These are phyloP conservation scores for Sinodicranocentrus sp. DNA, from an alignment of 2,888 invertebrate genomes.

Conservation along the genomic window DNA sequence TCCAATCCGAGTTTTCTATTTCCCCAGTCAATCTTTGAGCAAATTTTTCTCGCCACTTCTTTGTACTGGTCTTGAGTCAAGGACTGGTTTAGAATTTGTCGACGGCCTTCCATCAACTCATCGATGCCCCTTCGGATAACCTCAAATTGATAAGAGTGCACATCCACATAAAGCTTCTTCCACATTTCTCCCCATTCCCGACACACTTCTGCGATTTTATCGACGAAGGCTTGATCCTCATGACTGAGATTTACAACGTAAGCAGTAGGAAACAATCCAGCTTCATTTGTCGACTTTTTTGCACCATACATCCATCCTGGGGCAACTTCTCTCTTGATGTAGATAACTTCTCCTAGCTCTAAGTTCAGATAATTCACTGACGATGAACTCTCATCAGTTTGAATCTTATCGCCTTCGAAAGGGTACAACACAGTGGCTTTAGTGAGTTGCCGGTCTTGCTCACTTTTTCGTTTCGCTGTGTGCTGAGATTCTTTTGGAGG, in stretches of 20 bases:
- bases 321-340: constrained; percentile 90
- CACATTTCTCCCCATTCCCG: constrained; percentile 96
- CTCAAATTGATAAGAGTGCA: constrained; percentile 71
- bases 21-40: constrained; percentile 97
- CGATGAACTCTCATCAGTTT: neutral
- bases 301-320: constrained; percentile 64
- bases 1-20: constrained; percentile 95
- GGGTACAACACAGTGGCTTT: constrained; percentile 54
- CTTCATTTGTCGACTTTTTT: constrained; percentile 45
- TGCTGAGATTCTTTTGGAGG: neutral
- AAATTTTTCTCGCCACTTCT: constrained; percentile 91
- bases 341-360: constrained; percentile 94
- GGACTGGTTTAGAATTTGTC: constrained; percentile 91
- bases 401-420: constrained; percentile 38
- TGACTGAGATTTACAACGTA: constrained; percentile 58
- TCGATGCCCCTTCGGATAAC: constrained; percentile 92
- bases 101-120: constrained; percentile 90
- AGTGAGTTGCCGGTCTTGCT: neutral
- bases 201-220: constrained; percentile 90
- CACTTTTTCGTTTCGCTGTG: neutral
- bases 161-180: constrained; percentile 94
- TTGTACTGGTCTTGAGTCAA: constrained; percentile 94
- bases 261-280: constrained; percentile 60
- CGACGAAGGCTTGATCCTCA: constrained; percentile 61
- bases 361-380: constrained; percentile 81